phyloP scores from a whole-genome alignment of 30 jellyfish, hydroid and myxozoan genomes.

The Hydractinia echinata region DNA sequence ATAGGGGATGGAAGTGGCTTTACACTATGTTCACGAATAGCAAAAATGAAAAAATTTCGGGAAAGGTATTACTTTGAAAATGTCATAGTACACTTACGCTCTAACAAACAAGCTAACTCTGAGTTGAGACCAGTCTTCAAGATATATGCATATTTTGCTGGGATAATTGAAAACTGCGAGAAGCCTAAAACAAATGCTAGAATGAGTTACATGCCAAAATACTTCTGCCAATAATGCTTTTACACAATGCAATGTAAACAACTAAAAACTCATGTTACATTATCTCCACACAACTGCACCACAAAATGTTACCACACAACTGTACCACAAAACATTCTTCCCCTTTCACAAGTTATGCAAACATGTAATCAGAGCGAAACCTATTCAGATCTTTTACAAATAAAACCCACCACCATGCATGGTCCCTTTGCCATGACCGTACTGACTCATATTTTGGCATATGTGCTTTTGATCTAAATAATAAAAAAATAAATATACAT shows the following conservation, averaged over 20 bases:
- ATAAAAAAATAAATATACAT: background rate
- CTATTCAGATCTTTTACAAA: background rate
- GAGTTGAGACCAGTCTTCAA: constrained; percentile 38
- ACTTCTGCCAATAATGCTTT: background rate
- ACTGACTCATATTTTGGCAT: constrained; percentile 46
- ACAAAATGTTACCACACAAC: no score
- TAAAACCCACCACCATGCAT: constrained; percentile 48
- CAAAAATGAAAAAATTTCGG: no score
- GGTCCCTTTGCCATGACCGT: constrained; percentile 70
- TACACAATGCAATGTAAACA: background rate
- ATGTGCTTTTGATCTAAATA: constrained; percentile 32
- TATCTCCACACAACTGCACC: no score
- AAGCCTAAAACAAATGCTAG: constrained; percentile 30
- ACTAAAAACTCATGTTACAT: no score
- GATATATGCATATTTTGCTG: constrained; percentile 48
- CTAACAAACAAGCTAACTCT: constrained; percentile 49
- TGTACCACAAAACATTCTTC: no score
- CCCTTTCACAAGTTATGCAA: no score
- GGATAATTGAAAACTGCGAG: constrained; percentile 51
- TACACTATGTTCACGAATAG: no score
- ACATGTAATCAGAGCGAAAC: background rate
- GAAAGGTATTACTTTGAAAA: background rate
- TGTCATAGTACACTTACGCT: constrained; percentile 32
- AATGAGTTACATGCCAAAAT: background rate
- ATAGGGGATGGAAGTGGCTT: no score